Evolutionary conservation across 1,140 invertebrate genomes (phyloP).

Genomic region (Drosophila auraria): DNA sequence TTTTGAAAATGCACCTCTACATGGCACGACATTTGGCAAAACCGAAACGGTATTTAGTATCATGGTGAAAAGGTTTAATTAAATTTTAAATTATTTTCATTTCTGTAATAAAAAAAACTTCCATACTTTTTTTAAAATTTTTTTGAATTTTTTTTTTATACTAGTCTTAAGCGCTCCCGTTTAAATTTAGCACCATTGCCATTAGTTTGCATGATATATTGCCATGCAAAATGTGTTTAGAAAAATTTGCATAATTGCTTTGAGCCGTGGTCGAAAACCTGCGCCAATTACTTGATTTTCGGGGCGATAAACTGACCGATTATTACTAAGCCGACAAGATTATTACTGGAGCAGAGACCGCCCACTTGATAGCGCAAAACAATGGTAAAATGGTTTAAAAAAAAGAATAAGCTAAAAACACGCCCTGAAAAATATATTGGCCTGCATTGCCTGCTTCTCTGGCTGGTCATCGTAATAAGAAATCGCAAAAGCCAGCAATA

Average conservation of each 20-base stretch:
- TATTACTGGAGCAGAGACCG: constrained; percentile 61
- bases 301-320: constrained; percentile 76
- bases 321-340: constrained; percentile 69
- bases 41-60: too few relatives aligned
- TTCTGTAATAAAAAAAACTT: not conserved
- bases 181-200: not conserved
- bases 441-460: constrained; percentile 24
- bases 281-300: constrained; percentile 68
- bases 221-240: constrained; percentile 41
- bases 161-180: not conserved
- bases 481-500: constrained; percentile 34
- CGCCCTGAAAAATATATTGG: constrained; percentile 43
- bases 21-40: too few relatives aligned
- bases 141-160: too few relatives aligned
- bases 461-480: constrained; percentile 33
- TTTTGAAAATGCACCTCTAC: too few relatives aligned
- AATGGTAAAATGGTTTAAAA: constrained; percentile 40
- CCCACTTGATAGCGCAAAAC: constrained; percentile 50
- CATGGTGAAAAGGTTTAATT: not conserved
- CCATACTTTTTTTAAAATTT: not conserved
- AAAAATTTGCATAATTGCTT: constrained; percentile 68
- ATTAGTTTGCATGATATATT: not conserved
- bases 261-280: constrained; percentile 25
- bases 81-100: too few relatives aligned
- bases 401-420: constrained; percentile 10